A percentile compares a stretch with the other conserved stretches of the same genome.
Conservation (phyloP, 2,797 vertebrate genomes). For the Epinephelus awoara region DNA sequence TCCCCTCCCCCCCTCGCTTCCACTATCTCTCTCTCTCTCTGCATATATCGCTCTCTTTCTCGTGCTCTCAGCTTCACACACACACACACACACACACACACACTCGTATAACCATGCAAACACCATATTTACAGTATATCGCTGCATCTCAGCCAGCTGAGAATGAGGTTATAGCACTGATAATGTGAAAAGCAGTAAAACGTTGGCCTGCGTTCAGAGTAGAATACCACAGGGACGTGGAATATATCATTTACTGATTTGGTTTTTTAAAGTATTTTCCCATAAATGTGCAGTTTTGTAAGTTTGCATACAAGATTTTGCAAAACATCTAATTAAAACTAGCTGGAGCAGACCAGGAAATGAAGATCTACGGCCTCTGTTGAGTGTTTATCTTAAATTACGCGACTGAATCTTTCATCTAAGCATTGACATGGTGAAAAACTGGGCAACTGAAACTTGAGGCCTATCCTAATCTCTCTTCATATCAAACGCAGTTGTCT, state of each 20-base stretch:
- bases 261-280: constrained; percentile 22
- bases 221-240: background rate
- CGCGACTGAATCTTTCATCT: background rate
- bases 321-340: constrained; percentile 29
- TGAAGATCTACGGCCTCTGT: background rate
- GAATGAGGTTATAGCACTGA: constrained; percentile 4
- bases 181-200: constrained; percentile 12
- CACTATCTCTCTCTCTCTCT: constrained; percentile 20
- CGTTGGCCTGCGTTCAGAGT: background rate
- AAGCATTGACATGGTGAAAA: background rate
- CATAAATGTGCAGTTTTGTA: constrained; percentile 22
- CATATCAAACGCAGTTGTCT: background rate
- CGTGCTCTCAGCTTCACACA: background rate
- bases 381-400: background rate
- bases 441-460: background rate
- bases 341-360: background rate
- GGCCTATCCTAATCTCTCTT: background rate
- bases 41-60: constrained; percentile 1
- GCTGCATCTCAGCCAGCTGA: background rate
- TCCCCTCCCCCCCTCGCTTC: background rate
- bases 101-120: constrained; percentile 22
- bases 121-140: constrained; percentile 18
- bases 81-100: constrained; percentile 12
- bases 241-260: constrained; percentile 24
- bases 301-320: constrained; percentile 16